Conservation (phyloP, 2,113 vertebrate species). For the Struthio camelus region DNA sequence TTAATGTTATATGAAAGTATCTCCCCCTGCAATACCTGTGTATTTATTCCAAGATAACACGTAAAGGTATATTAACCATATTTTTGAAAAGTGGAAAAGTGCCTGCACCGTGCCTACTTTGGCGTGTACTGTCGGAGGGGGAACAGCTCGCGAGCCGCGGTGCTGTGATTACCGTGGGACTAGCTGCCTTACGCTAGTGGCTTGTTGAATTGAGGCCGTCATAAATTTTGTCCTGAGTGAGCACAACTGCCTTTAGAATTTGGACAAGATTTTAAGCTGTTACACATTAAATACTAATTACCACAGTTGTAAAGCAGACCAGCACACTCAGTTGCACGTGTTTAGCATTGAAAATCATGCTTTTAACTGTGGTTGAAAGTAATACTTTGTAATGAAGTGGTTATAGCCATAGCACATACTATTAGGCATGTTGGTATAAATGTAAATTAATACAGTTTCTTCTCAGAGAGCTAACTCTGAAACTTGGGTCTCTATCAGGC, state of each 20-base stretch:
- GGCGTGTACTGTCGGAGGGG: not conserved
- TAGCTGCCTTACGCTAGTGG: not conserved
- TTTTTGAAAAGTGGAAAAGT: not conserved
- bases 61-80: not conserved
- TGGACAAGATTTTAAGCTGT: not conserved
- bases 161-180: too few species aligned
- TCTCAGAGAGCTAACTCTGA: not conserved
- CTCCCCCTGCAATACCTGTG: not conserved
- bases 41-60: not conserved
- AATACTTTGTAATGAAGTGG: not conserved
- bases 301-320: not conserved
- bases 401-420: not conserved
- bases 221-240: not conserved
- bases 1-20: not conserved
- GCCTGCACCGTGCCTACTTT: fast-evolving
- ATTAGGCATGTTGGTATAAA: too few species aligned
- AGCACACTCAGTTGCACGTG: not conserved
- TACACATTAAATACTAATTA: not conserved
- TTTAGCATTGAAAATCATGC: not conserved
- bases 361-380: not conserved
- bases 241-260: not conserved
- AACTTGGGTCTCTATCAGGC: not conserved
- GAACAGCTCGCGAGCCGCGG: not conserved
- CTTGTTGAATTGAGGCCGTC: not conserved
- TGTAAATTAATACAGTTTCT: not conserved